Evolutionary conservation across 2,113 vertebrate genomes (phyloP), one percentile per base, ranked within the genome.

Genomic region (Rhinopomastus cyanomelas): DNA sequence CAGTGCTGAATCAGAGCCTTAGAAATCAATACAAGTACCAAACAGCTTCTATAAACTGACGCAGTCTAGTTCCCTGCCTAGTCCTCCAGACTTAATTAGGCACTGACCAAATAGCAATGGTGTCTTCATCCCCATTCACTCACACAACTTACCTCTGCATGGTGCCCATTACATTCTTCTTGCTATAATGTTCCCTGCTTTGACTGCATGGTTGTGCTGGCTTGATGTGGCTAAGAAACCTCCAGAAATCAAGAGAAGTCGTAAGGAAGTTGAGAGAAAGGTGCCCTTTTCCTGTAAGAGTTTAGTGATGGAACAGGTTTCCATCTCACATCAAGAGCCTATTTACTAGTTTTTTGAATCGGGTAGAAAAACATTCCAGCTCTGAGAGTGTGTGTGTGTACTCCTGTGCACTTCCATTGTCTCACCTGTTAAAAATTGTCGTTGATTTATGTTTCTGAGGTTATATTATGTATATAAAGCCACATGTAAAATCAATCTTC

Each of bases 111-210:
- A 78, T 57, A 49, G 44, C 0, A 14, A 2, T 36, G 12, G n/a
- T 91, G 61, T 71, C 76, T 83, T 57, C 19, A 75, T 89, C 22
- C 27, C 27, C 39, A 15, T 49, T 87, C 55, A 61, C 60, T 51
- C 0, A 1, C 4, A 64, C 34, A 13, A 19, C 44, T 68, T 61
- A 32, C 21, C 19, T 74, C 72, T 77, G 39, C 48, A 27, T 0
- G 1, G 37, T 6, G 13, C n/a, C 75, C 16, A 3, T 23, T 56
- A 13, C 21, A 7, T 18, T 39, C 23, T 57, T 37, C 36, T 78
- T 1, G 0, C 29, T 19, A 1, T 10, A 56, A 30, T 0, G 1
- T 11, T 15, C 27, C 36, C 27, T 3, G 1, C 29, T n/a, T 17
- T 30, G 39, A 68, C 39, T 39, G 26, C 2, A 1, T 4, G 46